Conservation (phyloP, 1,140 invertebrate genomes). For the Panagrolaimus sp. region DNA sequence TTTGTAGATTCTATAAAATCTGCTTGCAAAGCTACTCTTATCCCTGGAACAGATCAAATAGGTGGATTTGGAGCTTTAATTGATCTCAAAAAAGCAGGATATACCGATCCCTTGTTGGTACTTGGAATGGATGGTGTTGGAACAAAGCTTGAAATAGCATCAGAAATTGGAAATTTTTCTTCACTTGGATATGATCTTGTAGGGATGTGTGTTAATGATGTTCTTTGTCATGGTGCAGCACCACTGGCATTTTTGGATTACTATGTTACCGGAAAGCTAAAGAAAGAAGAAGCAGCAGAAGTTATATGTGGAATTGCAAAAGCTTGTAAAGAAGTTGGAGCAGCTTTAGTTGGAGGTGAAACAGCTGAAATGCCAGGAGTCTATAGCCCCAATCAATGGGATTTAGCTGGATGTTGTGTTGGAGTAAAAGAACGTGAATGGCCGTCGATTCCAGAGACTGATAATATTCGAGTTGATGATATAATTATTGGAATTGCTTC, state of each 20-base stretch:
- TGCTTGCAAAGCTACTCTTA: constrained; percentile 64
- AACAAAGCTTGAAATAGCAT: constrained; percentile 86
- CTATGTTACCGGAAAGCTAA: constrained; percentile 79
- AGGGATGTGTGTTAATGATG: constrained; percentile 95
- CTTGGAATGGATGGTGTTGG: constrained; percentile 94
- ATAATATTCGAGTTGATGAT: constrained; percentile 71
- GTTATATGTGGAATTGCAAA: constrained; percentile 78
- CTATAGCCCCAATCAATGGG: constrained; percentile 78
- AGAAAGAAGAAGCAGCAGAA: constrained; percentile 69
- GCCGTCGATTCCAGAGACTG: constrained; percentile 51
- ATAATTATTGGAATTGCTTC: constrained; percentile 79
- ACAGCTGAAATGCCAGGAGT: constrained; percentile 93
- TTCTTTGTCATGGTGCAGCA: constrained; percentile 85
- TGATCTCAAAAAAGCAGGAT: constrained; percentile 68
- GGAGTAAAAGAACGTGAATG: constrained; percentile 61
- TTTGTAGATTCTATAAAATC: constrained; percentile 74
- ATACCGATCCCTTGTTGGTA: constrained; percentile 77
- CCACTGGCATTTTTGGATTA: constrained; percentile 93
- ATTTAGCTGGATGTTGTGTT: constrained; percentile 88
- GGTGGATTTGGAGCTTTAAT: constrained; percentile 90
- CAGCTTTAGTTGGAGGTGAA: constrained; percentile 83
- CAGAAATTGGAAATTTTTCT: constrained; percentile 71
- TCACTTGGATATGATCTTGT: constrained; percentile 89
- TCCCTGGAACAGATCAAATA: constrained; percentile 61
- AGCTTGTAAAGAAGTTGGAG: constrained; percentile 77